Evolutionary conservation across 2,113 vertebrate species (phyloP).

Genomic region (Pandion haliaetus): DNA sequence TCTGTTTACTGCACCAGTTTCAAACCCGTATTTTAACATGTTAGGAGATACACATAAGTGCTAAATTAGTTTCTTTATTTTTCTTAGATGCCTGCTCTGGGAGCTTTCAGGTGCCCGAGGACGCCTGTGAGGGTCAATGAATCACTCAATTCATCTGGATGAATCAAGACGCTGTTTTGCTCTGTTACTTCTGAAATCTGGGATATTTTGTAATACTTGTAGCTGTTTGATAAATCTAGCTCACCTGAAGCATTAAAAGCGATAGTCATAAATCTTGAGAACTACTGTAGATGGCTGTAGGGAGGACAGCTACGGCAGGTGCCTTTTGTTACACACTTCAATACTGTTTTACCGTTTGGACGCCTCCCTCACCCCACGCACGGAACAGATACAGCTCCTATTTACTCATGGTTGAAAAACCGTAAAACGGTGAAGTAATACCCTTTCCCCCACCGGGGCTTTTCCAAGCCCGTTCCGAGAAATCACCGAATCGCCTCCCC

Average conservation of each 20-base stretch:
- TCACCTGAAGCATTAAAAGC: background rate
- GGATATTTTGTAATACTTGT: background rate
- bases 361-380: accelerated
- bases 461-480: background rate
- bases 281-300: background rate
- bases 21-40: background rate
- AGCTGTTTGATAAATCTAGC: background rate
- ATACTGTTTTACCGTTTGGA: background rate
- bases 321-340: background rate
- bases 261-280: background rate
- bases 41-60: background rate
- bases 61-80: background rate
- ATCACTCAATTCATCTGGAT: background rate
- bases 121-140: background rate
- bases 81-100: background rate
- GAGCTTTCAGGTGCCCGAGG: background rate
- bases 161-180: background rate
- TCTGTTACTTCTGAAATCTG: background rate
- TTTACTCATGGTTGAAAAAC: background rate
- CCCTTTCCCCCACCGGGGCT: accelerated
- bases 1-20: background rate
- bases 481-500: accelerated
- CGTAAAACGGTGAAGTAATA: accelerated
- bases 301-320: background rate
- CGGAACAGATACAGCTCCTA: no score